Conservation (phyloP, 2,797 vertebrate species). For the Etheostoma nigrum region DNA sequence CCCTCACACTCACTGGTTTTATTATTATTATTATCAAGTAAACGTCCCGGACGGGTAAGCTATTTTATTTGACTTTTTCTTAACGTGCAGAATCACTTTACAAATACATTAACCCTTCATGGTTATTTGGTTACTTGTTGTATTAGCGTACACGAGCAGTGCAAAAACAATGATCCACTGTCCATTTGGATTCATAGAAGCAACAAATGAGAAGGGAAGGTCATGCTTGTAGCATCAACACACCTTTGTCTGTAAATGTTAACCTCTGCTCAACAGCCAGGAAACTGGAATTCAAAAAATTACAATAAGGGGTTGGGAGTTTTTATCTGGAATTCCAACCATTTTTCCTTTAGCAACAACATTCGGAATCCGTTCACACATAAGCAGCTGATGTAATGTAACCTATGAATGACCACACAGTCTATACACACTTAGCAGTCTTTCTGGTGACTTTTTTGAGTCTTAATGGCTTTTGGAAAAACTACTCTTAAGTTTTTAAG, state of each 20-base stretch:
- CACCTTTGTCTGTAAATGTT: slow-evolving; percentile 74
- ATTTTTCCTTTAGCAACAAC: slow-evolving; percentile 55
- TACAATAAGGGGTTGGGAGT: slow-evolving; percentile 51
- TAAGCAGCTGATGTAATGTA: slow-evolving; percentile 32
- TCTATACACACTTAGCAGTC: not conserved
- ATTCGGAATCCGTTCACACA: slow-evolving; percentile 38
- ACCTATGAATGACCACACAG: slow-evolving; percentile 24
- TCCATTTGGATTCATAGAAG: slow-evolving; percentile 41
- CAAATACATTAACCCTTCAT: not conserved
- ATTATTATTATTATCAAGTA: slow-evolving; percentile 14
- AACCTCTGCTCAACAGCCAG: slow-evolving; percentile 53
- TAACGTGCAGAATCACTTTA: not conserved
- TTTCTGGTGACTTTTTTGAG: slow-evolving; percentile 26
- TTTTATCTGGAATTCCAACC: slow-evolving; percentile 60
- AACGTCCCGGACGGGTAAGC: not conserved
- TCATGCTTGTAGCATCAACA: slow-evolving; percentile 54
- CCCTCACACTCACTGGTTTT: slow-evolving; percentile 20
- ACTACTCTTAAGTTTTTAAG: slow-evolving; percentile 18
- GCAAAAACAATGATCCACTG: slow-evolving; percentile 18
- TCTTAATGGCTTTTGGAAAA: slow-evolving; percentile 13
- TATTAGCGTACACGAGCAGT: not conserved
- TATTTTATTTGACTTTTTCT: not conserved
- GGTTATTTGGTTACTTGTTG: slow-evolving; percentile 2
- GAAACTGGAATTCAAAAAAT: slow-evolving; percentile 78
- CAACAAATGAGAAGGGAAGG: slow-evolving; percentile 46